Evolutionary conservation across 2,888 invertebrate species (phyloP), one percentile per base, ranked within the genome.

Genomic region (Pammene fasciana): DNA sequence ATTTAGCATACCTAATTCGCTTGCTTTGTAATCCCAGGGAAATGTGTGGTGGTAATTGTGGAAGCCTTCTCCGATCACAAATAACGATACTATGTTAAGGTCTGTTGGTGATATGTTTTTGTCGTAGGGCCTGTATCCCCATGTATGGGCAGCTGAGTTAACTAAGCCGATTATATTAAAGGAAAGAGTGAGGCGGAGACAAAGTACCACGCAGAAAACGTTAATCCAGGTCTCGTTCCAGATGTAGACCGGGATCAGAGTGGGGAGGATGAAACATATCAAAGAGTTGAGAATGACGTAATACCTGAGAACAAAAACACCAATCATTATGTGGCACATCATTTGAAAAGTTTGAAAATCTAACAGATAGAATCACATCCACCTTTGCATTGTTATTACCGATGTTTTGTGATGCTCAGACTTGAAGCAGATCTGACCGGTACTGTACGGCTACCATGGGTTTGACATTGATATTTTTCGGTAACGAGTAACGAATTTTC

Each of bases 21-120:
- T 95, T 3, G 97, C 95, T 81, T 96, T 95, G 93, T 97, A 97
- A 82, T 97, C 97, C 95, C 96, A 96, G 10, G 97, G 97, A 93
- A 97, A 97, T 0, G 94, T 93, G 88, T 97, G 97, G 81, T 97
- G 97, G 86, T 97, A 97, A 86, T 97, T 97, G 87, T 97, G 97
- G 95, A 96, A 97, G 0, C 97, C 97, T 83, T 96, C 96, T 0
- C 96, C 96, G 64, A 96, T 10, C 13, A 8, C 3, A 85, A 0
- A 95, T 95, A 75, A 95, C 88, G 0, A 73, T 0, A 96, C 92
- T 0, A 97, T 96, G 0, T 93, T 87, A 36, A 93, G 85, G 82
- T 97, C 95, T 0, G 95, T 87, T 0, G 97, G 96, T 79, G 95
- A 95, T 79, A 97, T 95, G 88, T 73, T 82, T 93, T 93, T 94